Evolutionary conservation across 2,113 vertebrate genomes (phyloP), one percentile per base, ranked within the genome.

Genomic region (Scomber colias): DNA sequence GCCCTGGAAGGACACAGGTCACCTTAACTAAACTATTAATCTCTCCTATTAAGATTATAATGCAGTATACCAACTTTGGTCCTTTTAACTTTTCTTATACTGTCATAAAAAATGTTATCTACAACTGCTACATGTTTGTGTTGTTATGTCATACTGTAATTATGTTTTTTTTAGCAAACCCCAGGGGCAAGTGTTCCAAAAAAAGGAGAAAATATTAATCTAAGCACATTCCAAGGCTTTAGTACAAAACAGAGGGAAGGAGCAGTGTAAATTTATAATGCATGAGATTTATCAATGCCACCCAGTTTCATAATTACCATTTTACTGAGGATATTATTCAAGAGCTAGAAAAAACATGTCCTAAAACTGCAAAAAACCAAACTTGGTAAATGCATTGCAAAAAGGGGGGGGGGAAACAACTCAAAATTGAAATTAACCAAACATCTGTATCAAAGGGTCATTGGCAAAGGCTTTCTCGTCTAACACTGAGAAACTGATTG

Each of bases 131-230:
- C 35, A 67, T 10, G 4, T 76, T 54, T 76, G 49, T 76, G n/a
- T 45, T 54, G 45, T 19, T 57, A 54, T 4, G 71, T 71, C 30
- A 53, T 24, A 53, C 6, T 40, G 8, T 16, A 49, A 61, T 77
- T 71, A 67, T 76, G 82, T 69, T 64, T 51, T 48, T 5, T 68
- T 79, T 51, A 75, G n/a, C 6, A 27, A 35, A 79, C 65, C 67
- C 71, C 50, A 30, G 49, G 81, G 71, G 66, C 44, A 30, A 49
- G 45, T 75, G 27, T 53, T 56, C n/a, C 16, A 62, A 48, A 71
- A 60, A 60, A 73, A 51, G 9, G 44, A n/a, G 70, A 73, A 65
- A 11, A 67, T 64, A 51, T 61, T 30, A 73, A 60, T 72, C 8
- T 73, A 45, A 70, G 10, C 11, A 48, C 51, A 15, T 62, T 68